Evolutionary conservation across 2,113 vertebrate genomes (phyloP).

Genomic region (Melanostigma gelatinosum): DNA sequence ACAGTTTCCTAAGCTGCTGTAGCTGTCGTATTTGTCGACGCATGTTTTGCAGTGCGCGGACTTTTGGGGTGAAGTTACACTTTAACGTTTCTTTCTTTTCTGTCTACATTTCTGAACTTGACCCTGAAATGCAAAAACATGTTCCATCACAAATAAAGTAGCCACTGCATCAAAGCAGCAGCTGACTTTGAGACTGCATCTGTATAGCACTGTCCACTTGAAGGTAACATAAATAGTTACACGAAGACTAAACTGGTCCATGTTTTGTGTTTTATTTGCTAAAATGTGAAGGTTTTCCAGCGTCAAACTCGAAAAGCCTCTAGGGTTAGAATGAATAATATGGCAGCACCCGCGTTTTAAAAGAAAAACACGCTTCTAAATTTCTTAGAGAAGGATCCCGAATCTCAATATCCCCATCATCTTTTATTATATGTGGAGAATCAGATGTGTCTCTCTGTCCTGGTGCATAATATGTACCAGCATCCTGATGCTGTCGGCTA

Average conservation of each 20-base stretch:
- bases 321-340: background rate
- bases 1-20: too few relatives aligned
- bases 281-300: slow-evolving; percentile 23
- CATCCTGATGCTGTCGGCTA: too few relatives aligned
- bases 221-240: background rate
- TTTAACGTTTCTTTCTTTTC: background rate
- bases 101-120: background rate
- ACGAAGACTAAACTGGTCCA: background rate
- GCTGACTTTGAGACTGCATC: background rate
- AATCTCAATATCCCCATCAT: too few relatives aligned
- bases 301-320: slow-evolving; percentile 24
- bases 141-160: background rate
- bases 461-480: too few relatives aligned
- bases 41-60: background rate
- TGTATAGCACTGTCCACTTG: background rate
- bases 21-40: too few relatives aligned
- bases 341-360: too few relatives aligned
- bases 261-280: slow-evolving; percentile 3
- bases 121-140: background rate
- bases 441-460: too few relatives aligned
- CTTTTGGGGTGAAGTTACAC: background rate
- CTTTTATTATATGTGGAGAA: too few relatives aligned
- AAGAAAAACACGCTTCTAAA: too few relatives aligned
- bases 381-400: too few relatives aligned
- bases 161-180: background rate